These are phyloP conservation scores for Drosophila takahashii DNA, from an alignment of 1,140 invertebrate genomes.

Conservation along the genomic window DNA sequence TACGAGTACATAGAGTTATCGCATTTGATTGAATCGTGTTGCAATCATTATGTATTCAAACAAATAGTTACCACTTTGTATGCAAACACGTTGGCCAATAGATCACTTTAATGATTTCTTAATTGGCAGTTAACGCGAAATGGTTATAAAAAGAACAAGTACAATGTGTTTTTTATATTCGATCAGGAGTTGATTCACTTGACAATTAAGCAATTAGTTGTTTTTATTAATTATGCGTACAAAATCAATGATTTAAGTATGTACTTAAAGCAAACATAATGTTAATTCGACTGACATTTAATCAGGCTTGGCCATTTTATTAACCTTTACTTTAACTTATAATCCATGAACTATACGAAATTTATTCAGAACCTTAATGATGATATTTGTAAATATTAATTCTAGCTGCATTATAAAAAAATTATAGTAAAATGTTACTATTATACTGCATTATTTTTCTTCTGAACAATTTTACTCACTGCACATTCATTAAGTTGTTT, in stretches of 20 bases:
- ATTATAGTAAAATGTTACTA: background rate
- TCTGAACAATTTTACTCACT: slow-evolving; percentile 1
- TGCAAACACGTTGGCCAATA: slow-evolving; percentile 23
- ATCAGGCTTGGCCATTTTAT: no score
- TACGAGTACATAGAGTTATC: background rate
- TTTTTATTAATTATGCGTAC: background rate
- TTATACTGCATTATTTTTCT: background rate
- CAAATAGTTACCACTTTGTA: slow-evolving; percentile 23
- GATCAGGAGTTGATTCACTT: background rate
- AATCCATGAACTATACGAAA: no score
- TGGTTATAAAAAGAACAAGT: background rate
- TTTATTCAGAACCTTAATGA: no score
- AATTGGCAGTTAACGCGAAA: slow-evolving; percentile 18
- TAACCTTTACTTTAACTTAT: no score
- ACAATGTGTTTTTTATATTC: background rate
- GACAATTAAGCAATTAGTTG: background rate
- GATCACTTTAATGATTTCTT: slow-evolving; percentile 23
- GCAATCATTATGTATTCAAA: slow-evolving; percentile 28
- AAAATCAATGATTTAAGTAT: background rate
- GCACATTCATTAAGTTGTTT: slow-evolving; percentile 27
- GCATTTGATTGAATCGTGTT: slow-evolving; percentile 9
- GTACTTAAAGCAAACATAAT: background rate
- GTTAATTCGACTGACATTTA: background rate
- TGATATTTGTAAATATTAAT: no score
- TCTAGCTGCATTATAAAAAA: background rate